Evolutionary conservation across 2,888 invertebrate species (phyloP).

Genomic region (Euphydryas editha): DNA sequence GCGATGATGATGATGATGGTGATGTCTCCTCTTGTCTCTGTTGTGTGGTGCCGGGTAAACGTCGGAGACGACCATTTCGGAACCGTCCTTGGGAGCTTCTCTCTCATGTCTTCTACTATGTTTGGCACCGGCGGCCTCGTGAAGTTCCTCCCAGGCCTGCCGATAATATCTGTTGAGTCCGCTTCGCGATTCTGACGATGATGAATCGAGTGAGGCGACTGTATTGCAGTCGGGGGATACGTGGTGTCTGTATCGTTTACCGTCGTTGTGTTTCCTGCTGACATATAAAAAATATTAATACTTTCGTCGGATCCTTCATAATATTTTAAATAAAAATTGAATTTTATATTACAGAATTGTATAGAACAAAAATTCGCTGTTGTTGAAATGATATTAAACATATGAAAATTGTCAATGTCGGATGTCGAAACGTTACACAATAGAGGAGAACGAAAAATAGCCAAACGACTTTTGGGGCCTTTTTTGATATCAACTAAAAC

Average conservation of each 20-base stretch:
- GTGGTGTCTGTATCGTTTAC: slow-evolving; percentile 94
- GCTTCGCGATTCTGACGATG: slow-evolving; percentile 92
- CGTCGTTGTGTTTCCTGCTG: slow-evolving; percentile 85
- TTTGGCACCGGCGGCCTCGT: slow-evolving; percentile 89
- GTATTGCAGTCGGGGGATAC: slow-evolving; percentile 96
- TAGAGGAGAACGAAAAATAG: no score
- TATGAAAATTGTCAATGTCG: no score
- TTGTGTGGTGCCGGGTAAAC: slow-evolving; percentile 75
- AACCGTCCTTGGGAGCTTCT: slow-evolving; percentile 87
- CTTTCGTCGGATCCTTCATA: neutral
- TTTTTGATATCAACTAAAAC: no score
- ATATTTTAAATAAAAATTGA: neutral
- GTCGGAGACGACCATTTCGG: slow-evolving; percentile 90
- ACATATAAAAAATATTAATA: slow-evolving; percentile 29
- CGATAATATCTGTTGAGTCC: slow-evolving; percentile 94
- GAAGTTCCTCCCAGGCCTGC: slow-evolving; percentile 96
- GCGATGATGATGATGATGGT: slow-evolving; percentile 90
- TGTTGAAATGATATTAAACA: no score
- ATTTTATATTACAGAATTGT: no score
- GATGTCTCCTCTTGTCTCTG: slow-evolving; percentile 86
- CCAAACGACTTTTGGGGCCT: no score
- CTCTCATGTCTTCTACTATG: slow-evolving; percentile 71
- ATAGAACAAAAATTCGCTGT: no score
- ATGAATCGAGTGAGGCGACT: slow-evolving; percentile 94
- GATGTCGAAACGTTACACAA: no score